Conservation (phyloP, 2,113 vertebrate genomes). For the Cairina moschata region DNA sequence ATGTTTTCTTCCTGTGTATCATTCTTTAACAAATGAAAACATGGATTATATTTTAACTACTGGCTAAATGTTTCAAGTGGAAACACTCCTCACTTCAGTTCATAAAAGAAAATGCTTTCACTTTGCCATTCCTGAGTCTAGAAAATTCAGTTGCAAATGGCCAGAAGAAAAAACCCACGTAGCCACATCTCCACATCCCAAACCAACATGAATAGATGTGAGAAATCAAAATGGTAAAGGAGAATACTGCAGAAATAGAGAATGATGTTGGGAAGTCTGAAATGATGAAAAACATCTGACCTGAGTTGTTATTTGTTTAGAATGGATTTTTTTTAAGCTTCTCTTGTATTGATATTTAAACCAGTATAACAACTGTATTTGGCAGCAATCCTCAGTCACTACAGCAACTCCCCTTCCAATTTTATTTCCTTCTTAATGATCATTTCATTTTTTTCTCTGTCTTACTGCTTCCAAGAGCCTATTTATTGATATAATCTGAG, state of each 20-base stretch:
- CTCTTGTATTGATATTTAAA: neutral
- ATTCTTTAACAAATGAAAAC: neutral
- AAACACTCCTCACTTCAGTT: neutral
- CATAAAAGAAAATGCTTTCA: neutral
- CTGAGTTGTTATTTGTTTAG: neutral
- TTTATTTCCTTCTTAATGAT: neutral
- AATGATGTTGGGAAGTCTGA: neutral
- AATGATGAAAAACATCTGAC: neutral
- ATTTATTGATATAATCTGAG: neutral
- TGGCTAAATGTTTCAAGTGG: neutral
- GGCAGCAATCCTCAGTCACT: neutral
- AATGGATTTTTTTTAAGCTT: neutral
- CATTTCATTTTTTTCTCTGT: neutral
- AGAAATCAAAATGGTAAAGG: neutral
- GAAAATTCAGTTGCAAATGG: neutral
- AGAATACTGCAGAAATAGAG: neutral
- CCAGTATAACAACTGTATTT: neutral
- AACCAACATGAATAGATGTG: neutral
- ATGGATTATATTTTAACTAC: neutral
- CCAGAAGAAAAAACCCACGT: neutral
- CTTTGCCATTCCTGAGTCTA: constrained; percentile 3
- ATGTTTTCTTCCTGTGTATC: neutral
- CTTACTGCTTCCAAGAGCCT: neutral
- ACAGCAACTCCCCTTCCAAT: neutral
- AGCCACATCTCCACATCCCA: neutral